These are phyloP conservation scores for Ditula angustiorana DNA, from an alignment of 2,888 invertebrate species.

Conservation along the genomic window DNA sequence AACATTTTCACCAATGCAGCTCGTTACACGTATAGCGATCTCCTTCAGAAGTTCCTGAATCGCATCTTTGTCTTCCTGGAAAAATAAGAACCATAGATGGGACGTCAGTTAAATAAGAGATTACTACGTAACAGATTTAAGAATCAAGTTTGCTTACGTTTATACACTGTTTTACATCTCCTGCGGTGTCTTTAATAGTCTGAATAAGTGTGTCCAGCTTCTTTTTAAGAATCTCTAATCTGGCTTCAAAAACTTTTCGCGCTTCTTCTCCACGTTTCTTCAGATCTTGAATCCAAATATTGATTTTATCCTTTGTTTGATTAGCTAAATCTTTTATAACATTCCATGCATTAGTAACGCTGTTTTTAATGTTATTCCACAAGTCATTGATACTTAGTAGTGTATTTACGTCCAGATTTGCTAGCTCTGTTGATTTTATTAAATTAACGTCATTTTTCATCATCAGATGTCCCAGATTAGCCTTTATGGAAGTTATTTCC, in stretches of 20 bases:
- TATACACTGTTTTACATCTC: slow-evolving; percentile 55
- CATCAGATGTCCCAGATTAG: background rate
- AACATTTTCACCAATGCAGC: slow-evolving; percentile 53
- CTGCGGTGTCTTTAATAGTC: slow-evolving; percentile 48
- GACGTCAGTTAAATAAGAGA: background rate
- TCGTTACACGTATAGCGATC: slow-evolving; percentile 49
- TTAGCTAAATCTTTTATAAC: slow-evolving; percentile 53
- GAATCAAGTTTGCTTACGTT: slow-evolving; percentile 49
- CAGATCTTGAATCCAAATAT: slow-evolving; percentile 49
- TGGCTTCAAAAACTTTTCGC: slow-evolving; percentile 46
- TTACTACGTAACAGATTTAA: background rate
- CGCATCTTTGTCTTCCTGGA: slow-evolving; percentile 53
- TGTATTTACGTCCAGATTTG: slow-evolving; percentile 40
- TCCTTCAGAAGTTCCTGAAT: slow-evolving; percentile 51
- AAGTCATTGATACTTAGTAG: slow-evolving; percentile 38
- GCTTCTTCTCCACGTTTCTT: slow-evolving; percentile 52
- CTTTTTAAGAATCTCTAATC: slow-evolving; percentile 48
- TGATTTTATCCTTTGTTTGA: slow-evolving; percentile 52
- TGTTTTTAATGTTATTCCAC: slow-evolving; percentile 55
- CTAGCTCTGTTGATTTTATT: slow-evolving; percentile 22
- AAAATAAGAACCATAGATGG: slow-evolving; percentile 32
- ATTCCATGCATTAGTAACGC: slow-evolving; percentile 53
- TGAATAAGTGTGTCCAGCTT: slow-evolving; percentile 48
- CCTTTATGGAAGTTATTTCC: slow-evolving; percentile 1
- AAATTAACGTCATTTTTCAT: slow-evolving; percentile 8